phyloP scores from a whole-genome alignment of 2,888 invertebrate genomes.

The Clunio marinus region DNA sequence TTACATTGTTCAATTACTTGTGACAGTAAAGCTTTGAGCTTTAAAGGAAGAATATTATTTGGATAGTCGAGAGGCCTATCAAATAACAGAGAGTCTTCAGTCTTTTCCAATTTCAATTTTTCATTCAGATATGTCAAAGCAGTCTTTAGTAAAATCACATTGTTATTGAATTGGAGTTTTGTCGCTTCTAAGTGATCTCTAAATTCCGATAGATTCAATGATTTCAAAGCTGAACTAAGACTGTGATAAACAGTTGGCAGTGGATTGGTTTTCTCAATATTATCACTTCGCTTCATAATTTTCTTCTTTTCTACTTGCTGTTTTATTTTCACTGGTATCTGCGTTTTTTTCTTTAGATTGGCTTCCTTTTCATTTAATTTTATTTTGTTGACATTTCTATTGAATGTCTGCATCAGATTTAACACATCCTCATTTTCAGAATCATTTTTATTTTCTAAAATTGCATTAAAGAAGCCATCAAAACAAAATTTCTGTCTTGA shows the following conservation, averaged over 20 bases:
- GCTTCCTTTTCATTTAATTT: not conserved
- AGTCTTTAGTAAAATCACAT: constrained; percentile 23
- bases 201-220: not conserved
- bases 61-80: not conserved
- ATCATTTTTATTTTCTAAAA: not conserved
- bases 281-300: not conserved
- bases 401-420: too few relatives aligned
- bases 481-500: too few relatives aligned
- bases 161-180: not conserved
- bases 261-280: too few relatives aligned
- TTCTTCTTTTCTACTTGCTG: not conserved
- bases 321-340: constrained; percentile 19
- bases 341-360: not conserved
- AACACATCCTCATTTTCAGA: not conserved
- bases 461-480: too few relatives aligned
- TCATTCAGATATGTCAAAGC: constrained; percentile 6
- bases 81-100: constrained; percentile 4
- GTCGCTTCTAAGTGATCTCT: not conserved
- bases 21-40: not conserved
- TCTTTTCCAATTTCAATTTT: not conserved
- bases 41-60: not conserved
- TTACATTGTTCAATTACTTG: not conserved
- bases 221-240: not conserved
- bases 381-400: too few relatives aligned
- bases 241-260: not conserved